Evolutionary conservation across 2,113 vertebrate genomes (phyloP), one percentile per base, ranked within the genome.

Genomic region (Pyxicephalus adspersus): DNA sequence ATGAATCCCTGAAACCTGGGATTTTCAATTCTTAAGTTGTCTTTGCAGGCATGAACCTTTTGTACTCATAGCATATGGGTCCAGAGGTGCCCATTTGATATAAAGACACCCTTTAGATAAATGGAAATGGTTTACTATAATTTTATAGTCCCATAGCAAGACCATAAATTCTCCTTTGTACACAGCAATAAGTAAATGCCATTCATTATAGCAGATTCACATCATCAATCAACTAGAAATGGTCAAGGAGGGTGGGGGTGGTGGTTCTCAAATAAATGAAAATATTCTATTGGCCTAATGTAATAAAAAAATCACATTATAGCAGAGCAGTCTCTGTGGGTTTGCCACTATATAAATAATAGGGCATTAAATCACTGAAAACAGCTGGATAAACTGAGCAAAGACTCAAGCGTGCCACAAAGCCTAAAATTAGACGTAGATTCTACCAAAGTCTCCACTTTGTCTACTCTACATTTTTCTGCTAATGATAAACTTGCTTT

Each of bases 381-480:
- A 80, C 80, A 85, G 84, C 84, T 76, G 71, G 22, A 84, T 77
- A 85, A 81, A 86, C 5, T 4, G 51, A 1, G 83, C 76, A 83
- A 85, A 86, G 84, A 88, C 88, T 86, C 88, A 85, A 84, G 83
- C 75, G 81, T 86, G 86, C 84, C 83, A 71, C 86, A 83, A 87
- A 87, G 83, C 84, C 85, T 82, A 86, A 87, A 87, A 87, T 83
- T n/a, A 84, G 2, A 82, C 81, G 85, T 60, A 64, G 83, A 87
- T 85, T 85, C 80, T 84, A 88, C 89, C 90, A 89, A 85, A 86
- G 87, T 88, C 89, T 90, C 90, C 88, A 80, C 79, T 70, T 28
- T 84, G 87, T 88, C 86, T 89, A 84, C 78, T 64, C 77, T 79
- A 85, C 81, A 78, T 75, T 83, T 86, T 88, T 74, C 29, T 85